These are phyloP conservation scores for Lucinisca nassula DNA, from an alignment of 2,888 invertebrate genomes.

Conservation along the genomic window DNA sequence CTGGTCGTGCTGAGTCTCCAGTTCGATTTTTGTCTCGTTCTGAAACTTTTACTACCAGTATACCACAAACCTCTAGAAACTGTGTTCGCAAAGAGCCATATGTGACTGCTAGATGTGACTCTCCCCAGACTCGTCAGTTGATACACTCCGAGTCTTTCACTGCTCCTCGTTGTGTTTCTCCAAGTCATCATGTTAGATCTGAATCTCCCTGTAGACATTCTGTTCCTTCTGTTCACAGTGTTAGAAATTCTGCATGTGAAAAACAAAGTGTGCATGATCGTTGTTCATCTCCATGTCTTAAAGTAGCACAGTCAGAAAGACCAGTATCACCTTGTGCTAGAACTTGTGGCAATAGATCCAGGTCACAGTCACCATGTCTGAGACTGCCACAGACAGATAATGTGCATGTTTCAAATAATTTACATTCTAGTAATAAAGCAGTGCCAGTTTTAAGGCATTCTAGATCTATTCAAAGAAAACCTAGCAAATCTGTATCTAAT, in stretches of 20 bases:
- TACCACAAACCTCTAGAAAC: slow-evolving; percentile 50
- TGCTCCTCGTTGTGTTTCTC: slow-evolving; percentile 33
- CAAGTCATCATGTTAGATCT: slow-evolving; percentile 19
- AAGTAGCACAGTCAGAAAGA: slow-evolving; percentile 32
- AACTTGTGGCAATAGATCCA: slow-evolving; percentile 38
- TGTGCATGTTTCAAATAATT: neutral
- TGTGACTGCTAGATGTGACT: slow-evolving; percentile 59
- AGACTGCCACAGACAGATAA: neutral
- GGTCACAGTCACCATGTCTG: slow-evolving; percentile 48
- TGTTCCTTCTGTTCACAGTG: slow-evolving; percentile 28
- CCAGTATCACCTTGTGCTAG: slow-evolving; percentile 38
- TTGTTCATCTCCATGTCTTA: slow-evolving; percentile 40
- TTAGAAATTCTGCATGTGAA: slow-evolving; percentile 23
- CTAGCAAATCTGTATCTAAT: neutral
- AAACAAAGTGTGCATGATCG: slow-evolving; percentile 40
- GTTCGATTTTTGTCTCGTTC: slow-evolving; percentile 62
- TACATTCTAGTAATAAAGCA: neutral
- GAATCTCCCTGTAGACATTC: slow-evolving; percentile 69
- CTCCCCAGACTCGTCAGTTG: slow-evolving; percentile 56
- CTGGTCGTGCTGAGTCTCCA: slow-evolving; percentile 60
- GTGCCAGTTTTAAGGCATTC: slow-evolving; percentile 9
- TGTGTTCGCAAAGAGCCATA: slow-evolving; percentile 48
- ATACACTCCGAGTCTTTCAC: slow-evolving; percentile 47
- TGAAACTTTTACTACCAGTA: slow-evolving; percentile 66
- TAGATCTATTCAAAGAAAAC: neutral